Conservation (phyloP, 2,888 invertebrate genomes). For the Bruchidius siliquastri region DNA sequence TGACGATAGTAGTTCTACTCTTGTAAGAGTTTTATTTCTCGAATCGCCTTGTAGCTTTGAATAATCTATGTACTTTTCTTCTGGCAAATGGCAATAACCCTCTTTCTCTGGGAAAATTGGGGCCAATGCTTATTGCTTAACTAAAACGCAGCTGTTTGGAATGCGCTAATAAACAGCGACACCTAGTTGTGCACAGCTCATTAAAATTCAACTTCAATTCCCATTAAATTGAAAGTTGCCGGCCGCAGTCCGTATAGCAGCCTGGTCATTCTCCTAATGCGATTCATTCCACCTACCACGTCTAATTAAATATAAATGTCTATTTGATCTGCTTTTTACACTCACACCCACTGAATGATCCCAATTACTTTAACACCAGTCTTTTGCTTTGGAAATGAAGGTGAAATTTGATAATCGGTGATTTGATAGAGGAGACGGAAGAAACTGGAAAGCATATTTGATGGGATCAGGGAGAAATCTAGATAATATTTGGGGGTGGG, state of each 20-base stretch:
- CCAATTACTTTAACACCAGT: too few species aligned
- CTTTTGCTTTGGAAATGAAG: too few species aligned
- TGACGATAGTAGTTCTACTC: too few species aligned
- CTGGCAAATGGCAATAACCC: too few species aligned
- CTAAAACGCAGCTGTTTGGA: slow-evolving; percentile 14
- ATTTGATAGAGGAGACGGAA: too few species aligned
- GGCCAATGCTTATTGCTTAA: slow-evolving; percentile 12
- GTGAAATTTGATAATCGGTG: too few species aligned
- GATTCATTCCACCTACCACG: not conserved
- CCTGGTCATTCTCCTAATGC: not conserved
- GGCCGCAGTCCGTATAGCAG: slow-evolving; percentile 2
- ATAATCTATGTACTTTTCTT: too few species aligned
- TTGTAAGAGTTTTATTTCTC: too few species aligned
- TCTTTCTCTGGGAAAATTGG: not conserved
- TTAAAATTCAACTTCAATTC: slow-evolving; percentile 20
- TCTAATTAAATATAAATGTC: not conserved
- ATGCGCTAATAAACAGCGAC: slow-evolving; percentile 17
- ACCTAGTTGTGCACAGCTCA: slow-evolving; percentile 16
- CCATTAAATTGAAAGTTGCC: slow-evolving; percentile 19
- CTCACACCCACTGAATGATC: not conserved
- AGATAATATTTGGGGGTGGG: too few species aligned
- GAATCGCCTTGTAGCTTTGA: too few species aligned
- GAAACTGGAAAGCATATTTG: too few species aligned
- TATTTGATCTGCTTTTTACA: not conserved
- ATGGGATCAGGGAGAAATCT: too few species aligned